phyloP scores from a whole-genome alignment of 30 jellyfish, hydroid and myxozoan genomes.

The Pelagia noctiluca region DNA sequence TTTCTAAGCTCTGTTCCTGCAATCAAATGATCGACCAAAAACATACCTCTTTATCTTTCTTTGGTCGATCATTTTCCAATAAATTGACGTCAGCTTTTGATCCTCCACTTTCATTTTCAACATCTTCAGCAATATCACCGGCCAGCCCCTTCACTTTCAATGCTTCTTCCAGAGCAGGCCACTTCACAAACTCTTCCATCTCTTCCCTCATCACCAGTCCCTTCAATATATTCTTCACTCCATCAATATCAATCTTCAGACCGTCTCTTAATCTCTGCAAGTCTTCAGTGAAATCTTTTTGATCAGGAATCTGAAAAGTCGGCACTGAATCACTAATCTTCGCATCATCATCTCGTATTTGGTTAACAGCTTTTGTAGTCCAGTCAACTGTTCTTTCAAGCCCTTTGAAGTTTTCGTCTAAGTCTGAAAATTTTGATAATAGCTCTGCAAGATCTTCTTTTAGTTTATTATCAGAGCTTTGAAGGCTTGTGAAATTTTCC shows the following conservation, averaged over 20 bases:
- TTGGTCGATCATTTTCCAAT: not conserved
- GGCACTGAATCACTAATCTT: not conserved
- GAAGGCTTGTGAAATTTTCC: not conserved
- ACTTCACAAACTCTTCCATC: slow-evolving; percentile 38
- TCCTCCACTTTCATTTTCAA: not conserved
- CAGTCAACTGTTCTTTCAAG: not conserved
- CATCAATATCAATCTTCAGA: slow-evolving; percentile 9
- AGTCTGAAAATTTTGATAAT: not conserved
- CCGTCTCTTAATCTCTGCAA: not conserved
- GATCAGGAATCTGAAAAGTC: not conserved
- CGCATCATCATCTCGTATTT: not conserved
- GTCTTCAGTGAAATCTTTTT: not conserved
- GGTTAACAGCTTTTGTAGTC: not conserved
- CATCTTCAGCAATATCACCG: not conserved
- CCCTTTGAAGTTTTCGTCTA: not conserved
- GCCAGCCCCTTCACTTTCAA: slow-evolving; percentile 23
- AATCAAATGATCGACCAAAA: not conserved
- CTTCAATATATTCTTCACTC: not conserved
- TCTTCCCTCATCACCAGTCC: slow-evolving; percentile 26
- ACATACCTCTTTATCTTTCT: not conserved
- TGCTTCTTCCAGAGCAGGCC: slow-evolving; percentile 72
- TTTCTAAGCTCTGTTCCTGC: not conserved
- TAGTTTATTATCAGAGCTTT: not conserved
- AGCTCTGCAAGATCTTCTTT: not conserved
- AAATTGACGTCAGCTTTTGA: not conserved